Evolutionary conservation across 2,797 vertebrate species (phyloP).

Genomic region (Ctenopoma kingsleyae): DNA sequence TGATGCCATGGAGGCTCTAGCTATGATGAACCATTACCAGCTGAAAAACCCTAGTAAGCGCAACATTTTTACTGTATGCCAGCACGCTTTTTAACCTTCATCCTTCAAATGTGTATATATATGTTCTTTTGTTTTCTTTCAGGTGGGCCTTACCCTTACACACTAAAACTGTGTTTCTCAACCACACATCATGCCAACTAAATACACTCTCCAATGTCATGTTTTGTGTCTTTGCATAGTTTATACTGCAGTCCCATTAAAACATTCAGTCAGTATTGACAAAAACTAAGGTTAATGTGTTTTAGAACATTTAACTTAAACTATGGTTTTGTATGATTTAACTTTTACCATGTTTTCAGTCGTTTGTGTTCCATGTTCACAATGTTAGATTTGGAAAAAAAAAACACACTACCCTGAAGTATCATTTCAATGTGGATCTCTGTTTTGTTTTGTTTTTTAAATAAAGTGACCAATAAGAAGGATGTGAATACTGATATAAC

Average conservation of each 20-base stretch:
- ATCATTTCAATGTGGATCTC: conserved; percentile 27
- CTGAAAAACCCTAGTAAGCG: conserved; percentile 96
- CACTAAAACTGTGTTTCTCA: conserved; percentile 95
- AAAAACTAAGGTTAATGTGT: conserved; percentile 52
- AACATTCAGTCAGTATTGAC: conserved; percentile 45
- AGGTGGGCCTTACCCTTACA: conserved; percentile 95
- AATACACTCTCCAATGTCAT: conserved; percentile 52
- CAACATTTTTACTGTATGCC: not conserved
- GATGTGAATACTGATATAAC: conserved; percentile 19
- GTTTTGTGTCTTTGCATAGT: conserved; percentile 62
- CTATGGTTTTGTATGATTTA: conserved; percentile 57
- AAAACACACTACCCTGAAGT: conserved; percentile 17
- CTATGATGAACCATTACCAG: conserved; percentile 95
- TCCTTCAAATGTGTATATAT: not conserved
- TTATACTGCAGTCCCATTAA: conserved; percentile 37
- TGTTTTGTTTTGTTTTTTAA: conserved; percentile 54
- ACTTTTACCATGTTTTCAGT: conserved; percentile 21
- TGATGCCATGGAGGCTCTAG: conserved; percentile 93
- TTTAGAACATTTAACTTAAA: conserved; percentile 59
- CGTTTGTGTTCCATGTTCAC: conserved; percentile 56
- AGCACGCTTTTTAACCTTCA: not conserved
- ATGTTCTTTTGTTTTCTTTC: not conserved
- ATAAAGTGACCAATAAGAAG: conserved; percentile 54
- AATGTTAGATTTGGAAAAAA: conserved; percentile 41
- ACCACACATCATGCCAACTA: conserved; percentile 93